Conservation (phyloP, 2,888 invertebrate genomes). For the Candidula unifasciata region DNA sequence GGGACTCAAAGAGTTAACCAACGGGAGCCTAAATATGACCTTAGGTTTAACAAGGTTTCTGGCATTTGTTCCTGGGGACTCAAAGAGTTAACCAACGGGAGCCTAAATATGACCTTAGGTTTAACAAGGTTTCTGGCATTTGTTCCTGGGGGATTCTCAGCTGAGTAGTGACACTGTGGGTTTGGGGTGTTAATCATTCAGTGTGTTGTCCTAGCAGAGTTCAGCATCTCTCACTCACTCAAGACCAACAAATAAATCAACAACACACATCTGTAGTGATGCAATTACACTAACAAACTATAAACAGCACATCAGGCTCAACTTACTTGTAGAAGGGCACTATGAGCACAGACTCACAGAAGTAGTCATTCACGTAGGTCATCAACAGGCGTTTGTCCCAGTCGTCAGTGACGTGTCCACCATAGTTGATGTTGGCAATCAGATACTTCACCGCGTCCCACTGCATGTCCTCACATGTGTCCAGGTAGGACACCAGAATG, state of each 20-base stretch:
- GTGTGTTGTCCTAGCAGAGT: too few relatives aligned
- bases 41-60: too few relatives aligned
- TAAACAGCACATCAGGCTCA: neutral
- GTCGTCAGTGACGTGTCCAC: constrained; percentile 89
- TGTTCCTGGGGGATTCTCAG: too few relatives aligned
- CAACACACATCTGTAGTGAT: neutral
- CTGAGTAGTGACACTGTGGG: too few relatives aligned
- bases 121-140: too few relatives aligned
- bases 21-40: too few relatives aligned
- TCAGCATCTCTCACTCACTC: too few relatives aligned
- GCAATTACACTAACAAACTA: neutral
- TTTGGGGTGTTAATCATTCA: too few relatives aligned
- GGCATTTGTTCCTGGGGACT: too few relatives aligned
- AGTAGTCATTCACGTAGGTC: constrained; percentile 90
- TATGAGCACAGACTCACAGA: constrained; percentile 85
- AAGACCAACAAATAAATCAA: neutral
- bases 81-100: too few relatives aligned
- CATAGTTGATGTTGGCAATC: constrained; percentile 92
- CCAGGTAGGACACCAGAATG: constrained; percentile 88
- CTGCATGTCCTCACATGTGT: constrained; percentile 91
- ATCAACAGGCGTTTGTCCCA: constrained; percentile 86
- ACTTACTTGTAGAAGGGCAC: constrained; percentile 83
- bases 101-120: too few relatives aligned
- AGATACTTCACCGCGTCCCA: constrained; percentile 93
- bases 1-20: too few relatives aligned